Base-by-base conservation (phyloP, 2,888 invertebrate genomes). In the Drosophila merina region DNA sequence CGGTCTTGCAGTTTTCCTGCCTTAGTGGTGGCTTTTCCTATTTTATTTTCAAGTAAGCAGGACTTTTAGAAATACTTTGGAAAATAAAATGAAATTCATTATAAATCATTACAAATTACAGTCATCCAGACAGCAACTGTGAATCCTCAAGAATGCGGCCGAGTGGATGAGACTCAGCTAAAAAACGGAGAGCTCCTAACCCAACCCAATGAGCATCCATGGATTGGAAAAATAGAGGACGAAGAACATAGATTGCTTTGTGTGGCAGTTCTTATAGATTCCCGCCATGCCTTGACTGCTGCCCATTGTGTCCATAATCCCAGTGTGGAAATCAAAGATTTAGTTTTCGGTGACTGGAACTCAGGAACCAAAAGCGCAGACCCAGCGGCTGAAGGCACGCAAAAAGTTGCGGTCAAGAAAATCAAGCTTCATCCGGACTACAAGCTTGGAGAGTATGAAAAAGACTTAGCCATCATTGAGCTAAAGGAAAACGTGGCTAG, bases 311-410 rank as follows among this genome's bases (percentile, higher is more conserved):
- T 49, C 3, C 12, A 1, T 3, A 33, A 25, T 5, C 0, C 12
- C 9, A 2, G n/a, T 14, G 4, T 0, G 12, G 12, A 20, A 8
- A 25, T 40, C 5, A 25, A 25, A 2, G 40, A 12, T 12, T 14
- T 67, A 2, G 26, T 67, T 26, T 38, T 67, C 1, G 66, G 66
- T n/a, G 44, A 68, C 26, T 38, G 48, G 48, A 40, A 67, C 10
- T 49, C 33, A 9, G 33, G 55, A 28, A 49, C 30, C 8, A 38
- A 58, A 12, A 7, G 1, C 4, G 30, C 31, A 10, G 58, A 48
- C 25, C 4, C 40, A 12, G n/a, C 10, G 10, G 33, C 33, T 10
- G n/a, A 33, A n/a, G 40, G 6, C 12, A 38, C 40, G 0, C 54
- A 54, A n/a, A 40, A 10, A 7, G 30, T 54, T 4, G 1, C 6